Percentiles rank a stretch among this genome's conserved stretches.
These are phyloP conservation scores for Theonella swinhoei DNA, from an alignment of 37 sponge, comb jelly and placozoan species.

Conservation along the genomic window DNA sequence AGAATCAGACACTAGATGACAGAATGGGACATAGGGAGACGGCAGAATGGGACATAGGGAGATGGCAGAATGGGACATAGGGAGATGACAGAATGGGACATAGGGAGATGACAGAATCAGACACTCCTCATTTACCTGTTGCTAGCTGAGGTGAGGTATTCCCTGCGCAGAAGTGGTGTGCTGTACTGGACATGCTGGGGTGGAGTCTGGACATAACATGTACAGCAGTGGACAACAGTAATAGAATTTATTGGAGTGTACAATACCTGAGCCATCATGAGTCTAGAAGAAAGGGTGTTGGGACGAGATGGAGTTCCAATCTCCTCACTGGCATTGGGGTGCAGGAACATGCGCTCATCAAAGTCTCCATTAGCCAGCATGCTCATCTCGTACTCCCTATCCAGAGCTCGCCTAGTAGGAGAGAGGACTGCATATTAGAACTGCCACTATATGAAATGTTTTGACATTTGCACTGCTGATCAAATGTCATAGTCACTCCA, in stretches of 20 bases:
- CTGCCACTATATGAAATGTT: no score
- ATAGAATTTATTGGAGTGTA: background rate
- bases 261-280: background rate
- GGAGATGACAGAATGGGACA: no score
- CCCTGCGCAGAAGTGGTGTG: constrained; percentile 71
- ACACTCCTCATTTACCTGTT: constrained; percentile 26
- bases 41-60: no score
- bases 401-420: constrained; percentile 59
- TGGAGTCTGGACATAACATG: constrained; percentile 22
- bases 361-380: constrained; percentile 84
- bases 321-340: constrained; percentile 66
- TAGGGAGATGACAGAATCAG: no score
- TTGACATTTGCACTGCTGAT: no score
- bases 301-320: constrained; percentile 71
- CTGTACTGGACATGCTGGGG: constrained; percentile 61
- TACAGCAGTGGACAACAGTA: background rate
- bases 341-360: constrained; percentile 90
- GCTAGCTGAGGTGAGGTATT: constrained; percentile 42
- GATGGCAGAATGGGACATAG: no score
- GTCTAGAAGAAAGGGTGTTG: background rate
- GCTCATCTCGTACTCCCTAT: constrained; percentile 68
- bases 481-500: no score
- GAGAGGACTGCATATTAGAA: background rate
- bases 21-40: no score
- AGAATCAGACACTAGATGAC: no score